These are phyloP conservation scores for Lamellibrachia satsuma DNA, from an alignment of 2,888 invertebrate species.

Conservation along the genomic window DNA sequence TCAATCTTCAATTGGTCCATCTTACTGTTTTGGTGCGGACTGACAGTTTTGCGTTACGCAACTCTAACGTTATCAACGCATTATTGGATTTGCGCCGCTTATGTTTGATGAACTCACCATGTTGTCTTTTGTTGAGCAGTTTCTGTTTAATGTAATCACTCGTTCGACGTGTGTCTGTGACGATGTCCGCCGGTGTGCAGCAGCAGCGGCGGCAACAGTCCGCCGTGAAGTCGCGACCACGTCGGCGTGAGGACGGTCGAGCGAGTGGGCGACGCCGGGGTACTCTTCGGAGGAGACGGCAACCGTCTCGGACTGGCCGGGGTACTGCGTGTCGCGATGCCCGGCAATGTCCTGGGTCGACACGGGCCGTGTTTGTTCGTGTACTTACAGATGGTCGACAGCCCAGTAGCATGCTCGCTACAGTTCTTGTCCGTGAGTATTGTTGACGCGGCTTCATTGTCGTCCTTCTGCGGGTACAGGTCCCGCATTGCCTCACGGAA, in stretches of 20 bases:
- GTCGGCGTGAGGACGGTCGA: not conserved
- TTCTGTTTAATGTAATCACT: no score
- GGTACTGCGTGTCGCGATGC: not conserved
- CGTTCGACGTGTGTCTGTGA: not conserved
- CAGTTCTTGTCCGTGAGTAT: not conserved
- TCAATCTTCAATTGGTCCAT: not conserved
- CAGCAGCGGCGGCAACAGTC: not conserved
- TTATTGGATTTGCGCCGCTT: not conserved
- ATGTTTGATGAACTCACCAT: not conserved
- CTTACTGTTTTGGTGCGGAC: not conserved
- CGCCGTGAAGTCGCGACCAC: not conserved
- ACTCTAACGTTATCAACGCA: not conserved
- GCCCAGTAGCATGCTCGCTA: not conserved
- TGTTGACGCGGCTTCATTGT: not conserved
- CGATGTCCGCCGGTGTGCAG: not conserved
- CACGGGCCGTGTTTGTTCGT: not conserved
- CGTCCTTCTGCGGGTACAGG: not conserved
- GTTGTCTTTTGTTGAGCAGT: no score
- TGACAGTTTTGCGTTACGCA: not conserved
- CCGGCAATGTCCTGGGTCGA: not conserved
- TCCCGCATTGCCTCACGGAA: not conserved
- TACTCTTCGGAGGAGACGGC: not conserved
- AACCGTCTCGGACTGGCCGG: not conserved
- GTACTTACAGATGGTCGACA: not conserved
- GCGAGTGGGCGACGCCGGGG: not conserved